phyloP scores from a whole-genome alignment of 2,113 vertebrate genomes.

The Perognathus longimembris region DNA sequence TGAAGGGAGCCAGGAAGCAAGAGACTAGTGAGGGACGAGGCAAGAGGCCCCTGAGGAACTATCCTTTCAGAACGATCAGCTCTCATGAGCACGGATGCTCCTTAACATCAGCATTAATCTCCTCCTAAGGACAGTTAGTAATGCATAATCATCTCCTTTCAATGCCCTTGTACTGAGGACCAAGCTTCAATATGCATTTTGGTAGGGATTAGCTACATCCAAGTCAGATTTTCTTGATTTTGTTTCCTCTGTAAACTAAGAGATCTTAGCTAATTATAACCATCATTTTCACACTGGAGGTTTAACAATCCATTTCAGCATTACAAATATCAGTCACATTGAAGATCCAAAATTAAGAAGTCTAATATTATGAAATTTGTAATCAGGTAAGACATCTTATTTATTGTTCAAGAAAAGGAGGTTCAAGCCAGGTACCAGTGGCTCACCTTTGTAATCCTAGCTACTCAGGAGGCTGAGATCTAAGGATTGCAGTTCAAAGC shows the following conservation, averaged over 20 bases:
- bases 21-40: background rate
- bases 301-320: background rate
- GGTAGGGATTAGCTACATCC: background rate
- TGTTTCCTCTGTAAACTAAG: constrained; percentile 23
- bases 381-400: constrained; percentile 54
- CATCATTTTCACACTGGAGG: background rate
- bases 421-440: background rate
- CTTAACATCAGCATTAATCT: background rate
- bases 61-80: background rate
- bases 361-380: constrained; percentile 52
- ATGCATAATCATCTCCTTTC: background rate
- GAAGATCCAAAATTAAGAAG: constrained; percentile 41
- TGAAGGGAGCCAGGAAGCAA: background rate
- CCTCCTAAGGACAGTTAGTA: background rate
- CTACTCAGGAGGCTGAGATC: no score
- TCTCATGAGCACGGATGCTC: background rate
- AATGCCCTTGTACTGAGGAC: background rate
- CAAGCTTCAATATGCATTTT: background rate
- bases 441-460: no score
- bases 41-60: no score
- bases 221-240: constrained; percentile 4
- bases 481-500: no score
- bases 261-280: background rate
- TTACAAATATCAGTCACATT: background rate
- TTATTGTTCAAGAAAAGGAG: constrained; percentile 62